Percentiles rank a stretch among this genome's conserved stretches.
Conservation (phyloP, 2,888 invertebrate species). For the Melieria picta region DNA sequence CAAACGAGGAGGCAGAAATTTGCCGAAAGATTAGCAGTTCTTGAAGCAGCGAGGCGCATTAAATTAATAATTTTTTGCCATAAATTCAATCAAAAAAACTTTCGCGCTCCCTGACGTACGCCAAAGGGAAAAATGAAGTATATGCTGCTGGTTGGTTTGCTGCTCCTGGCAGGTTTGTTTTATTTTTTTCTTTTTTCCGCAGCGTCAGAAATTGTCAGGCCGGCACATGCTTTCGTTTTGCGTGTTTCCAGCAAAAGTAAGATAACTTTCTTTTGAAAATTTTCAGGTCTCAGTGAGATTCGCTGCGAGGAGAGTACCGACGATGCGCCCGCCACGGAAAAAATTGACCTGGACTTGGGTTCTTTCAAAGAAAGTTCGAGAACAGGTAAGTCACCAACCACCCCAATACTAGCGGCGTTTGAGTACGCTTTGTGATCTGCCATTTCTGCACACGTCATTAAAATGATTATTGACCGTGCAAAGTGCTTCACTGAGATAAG, state of each 20-base stretch:
- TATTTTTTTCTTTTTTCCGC: conserved; percentile 10
- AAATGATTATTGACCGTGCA: not conserved
- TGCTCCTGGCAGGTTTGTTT: conserved; percentile 59
- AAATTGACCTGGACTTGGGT: conserved; percentile 82
- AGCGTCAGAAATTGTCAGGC: not conserved
- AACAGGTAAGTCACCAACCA: conserved; percentile 74
- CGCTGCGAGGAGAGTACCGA: conserved; percentile 49
- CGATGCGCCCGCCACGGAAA: conserved; percentile 66
- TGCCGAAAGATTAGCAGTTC: not conserved
- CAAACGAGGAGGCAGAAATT: conserved; percentile 8
- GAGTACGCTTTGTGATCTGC: not conserved
- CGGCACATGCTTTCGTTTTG: no score
- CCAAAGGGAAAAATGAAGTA: conserved; percentile 55
- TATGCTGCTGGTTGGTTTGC: conserved; percentile 54
- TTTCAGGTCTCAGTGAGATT: conserved; percentile 56
- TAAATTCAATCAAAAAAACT: no score
- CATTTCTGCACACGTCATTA: conserved; percentile 17
- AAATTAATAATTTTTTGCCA: no score
- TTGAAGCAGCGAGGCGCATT: not conserved
- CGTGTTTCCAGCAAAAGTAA: not conserved
- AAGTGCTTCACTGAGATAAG: not conserved
- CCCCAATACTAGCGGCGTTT: not conserved
- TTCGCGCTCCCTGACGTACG: no score
- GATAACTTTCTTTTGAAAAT: conserved; percentile 11
- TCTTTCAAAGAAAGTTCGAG: conserved; percentile 86